Evolutionary conservation across 1,140 invertebrate species (phyloP).

Genomic region (Drosophila sucinea): DNA sequence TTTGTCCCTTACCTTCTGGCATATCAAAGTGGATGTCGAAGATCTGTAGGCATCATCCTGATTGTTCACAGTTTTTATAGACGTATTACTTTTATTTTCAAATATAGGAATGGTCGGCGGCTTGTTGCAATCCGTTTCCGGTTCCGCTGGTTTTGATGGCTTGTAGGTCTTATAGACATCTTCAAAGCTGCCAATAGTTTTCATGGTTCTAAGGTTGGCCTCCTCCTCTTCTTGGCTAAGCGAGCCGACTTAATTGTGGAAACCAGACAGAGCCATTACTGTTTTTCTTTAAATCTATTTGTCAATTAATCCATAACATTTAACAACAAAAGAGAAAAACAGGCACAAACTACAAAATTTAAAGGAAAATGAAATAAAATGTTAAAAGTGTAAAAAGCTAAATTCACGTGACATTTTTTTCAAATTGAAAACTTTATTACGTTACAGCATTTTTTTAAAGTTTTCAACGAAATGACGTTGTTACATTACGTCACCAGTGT

Average conservation of each 20-base stretch:
- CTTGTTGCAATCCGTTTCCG: background rate
- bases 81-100: background rate
- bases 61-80: background rate
- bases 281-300: background rate
- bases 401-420: background rate
- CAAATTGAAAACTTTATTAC: background rate
- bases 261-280: background rate
- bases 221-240: constrained; percentile 14
- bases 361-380: background rate
- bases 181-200: constrained; percentile 28
- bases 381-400: background rate
- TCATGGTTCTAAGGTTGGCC: constrained; percentile 9
- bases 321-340: background rate
- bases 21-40: background rate
- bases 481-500: no score
- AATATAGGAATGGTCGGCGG: background rate
- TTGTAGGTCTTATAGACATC: constrained; percentile 35
- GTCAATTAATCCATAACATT: constrained; percentile 1
- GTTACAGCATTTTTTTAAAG: no score
- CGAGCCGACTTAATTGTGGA: constrained; percentile 31
- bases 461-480: no score
- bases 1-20: background rate
- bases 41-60: background rate
- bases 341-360: background rate
- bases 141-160: background rate